Evolutionary conservation across 1,140 invertebrate species (phyloP).

Genomic region (Araneus ventricosus): DNA sequence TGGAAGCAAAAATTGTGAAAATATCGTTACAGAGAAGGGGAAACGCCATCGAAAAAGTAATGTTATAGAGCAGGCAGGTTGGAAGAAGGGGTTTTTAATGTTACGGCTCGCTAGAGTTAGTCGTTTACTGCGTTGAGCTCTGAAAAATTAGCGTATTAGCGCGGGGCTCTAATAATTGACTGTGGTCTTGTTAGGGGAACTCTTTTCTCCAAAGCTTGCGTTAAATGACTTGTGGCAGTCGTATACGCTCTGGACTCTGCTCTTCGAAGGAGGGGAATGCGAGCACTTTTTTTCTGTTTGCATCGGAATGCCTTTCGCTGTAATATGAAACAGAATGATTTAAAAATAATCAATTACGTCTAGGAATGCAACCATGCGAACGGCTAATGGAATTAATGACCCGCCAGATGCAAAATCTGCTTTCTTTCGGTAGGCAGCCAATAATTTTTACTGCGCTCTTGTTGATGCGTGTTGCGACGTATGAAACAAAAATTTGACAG

Average conservation of each 20-base stretch:
- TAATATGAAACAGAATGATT: not conserved
- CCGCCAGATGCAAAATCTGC: not conserved
- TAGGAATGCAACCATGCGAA: not conserved
- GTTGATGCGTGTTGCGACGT: no score
- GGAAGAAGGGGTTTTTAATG: not conserved
- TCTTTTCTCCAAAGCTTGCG: slow-evolving; percentile 24
- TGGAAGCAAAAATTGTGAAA: slow-evolving; percentile 51
- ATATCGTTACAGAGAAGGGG: slow-evolving; percentile 27
- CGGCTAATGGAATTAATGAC: not conserved
- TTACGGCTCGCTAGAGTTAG: slow-evolving; percentile 44
- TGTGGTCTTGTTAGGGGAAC: slow-evolving; percentile 15
- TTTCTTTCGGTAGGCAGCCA: not conserved
- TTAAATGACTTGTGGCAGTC: slow-evolving; percentile 40
- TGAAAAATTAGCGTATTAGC: slow-evolving; percentile 61
- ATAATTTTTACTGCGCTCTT: not conserved
- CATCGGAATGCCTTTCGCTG: not conserved
- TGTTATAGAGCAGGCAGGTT: slow-evolving; percentile 4
- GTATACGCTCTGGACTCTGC: not conserved
- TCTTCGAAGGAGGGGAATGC: not conserved
- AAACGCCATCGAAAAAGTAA: slow-evolving; percentile 35
- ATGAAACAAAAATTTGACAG: no score
- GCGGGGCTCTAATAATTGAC: slow-evolving; percentile 40
- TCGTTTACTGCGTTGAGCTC: slow-evolving; percentile 4
- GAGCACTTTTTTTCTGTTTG: not conserved
- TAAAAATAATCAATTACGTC: slow-evolving; percentile 9